A percentile compares a stretch with the other conserved stretches of the same genome.
These are phyloP conservation scores for Dendrocincla tyrannina DNA, from an alignment of 2,797 vertebrate genomes.

Conservation along the genomic window DNA sequence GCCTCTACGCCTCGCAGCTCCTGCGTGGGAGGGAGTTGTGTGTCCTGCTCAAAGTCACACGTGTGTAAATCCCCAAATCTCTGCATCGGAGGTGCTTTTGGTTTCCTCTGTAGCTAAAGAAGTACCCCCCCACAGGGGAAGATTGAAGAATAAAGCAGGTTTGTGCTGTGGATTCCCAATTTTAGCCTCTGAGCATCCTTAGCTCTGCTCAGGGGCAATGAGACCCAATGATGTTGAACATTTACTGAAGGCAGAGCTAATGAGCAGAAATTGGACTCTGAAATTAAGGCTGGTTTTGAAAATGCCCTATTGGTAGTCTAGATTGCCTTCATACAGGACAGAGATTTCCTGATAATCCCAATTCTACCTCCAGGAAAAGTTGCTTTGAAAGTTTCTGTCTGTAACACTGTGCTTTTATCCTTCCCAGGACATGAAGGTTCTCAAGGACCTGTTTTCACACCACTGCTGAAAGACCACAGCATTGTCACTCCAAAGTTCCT, in stretches of 20 bases:
- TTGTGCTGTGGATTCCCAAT: background rate
- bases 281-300: background rate
- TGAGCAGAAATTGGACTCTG: background rate
- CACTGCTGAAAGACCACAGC: conserved; percentile 24
- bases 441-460: background rate
- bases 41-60: conserved; percentile 1
- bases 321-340: background rate
- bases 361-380: background rate
- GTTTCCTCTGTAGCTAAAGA: background rate
- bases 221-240: background rate
- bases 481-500: conserved; percentile 19
- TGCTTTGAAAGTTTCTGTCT: background rate
- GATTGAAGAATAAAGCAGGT: background rate
- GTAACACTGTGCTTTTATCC: background rate
- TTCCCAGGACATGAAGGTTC: background rate
- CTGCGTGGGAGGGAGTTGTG: conserved; percentile 22
- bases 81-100: background rate
- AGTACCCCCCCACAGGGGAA: background rate
- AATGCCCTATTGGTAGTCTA: background rate
- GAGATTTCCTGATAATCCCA: background rate
- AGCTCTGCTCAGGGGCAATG: background rate
- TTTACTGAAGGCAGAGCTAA: background rate
- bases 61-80: background rate
- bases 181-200: background rate
- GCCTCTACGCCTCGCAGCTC: background rate